phyloP scores from a whole-genome alignment of 2,113 vertebrate genomes.

The Opisthocomus hoazin region DNA sequence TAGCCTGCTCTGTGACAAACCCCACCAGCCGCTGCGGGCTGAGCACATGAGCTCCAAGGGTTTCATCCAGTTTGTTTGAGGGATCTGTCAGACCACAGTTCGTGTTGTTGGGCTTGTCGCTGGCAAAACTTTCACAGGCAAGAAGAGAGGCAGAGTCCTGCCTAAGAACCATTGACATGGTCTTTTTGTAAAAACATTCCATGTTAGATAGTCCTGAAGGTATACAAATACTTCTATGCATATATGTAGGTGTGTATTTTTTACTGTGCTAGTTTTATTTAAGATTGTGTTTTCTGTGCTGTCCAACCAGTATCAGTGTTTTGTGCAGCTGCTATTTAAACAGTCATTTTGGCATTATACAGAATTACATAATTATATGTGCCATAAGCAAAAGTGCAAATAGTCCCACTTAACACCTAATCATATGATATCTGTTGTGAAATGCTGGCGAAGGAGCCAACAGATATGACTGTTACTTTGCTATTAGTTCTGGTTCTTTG shows the following conservation, averaged over 20 bases:
- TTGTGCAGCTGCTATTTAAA: slow-evolving; percentile 39
- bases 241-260: background rate
- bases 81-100: background rate
- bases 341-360: slow-evolving; percentile 31
- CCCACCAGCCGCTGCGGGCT: background rate
- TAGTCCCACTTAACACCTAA: slow-evolving; percentile 63
- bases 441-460: slow-evolving; percentile 7
- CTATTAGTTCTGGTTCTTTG: background rate
- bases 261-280: background rate
- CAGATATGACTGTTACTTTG: slow-evolving; percentile 15
- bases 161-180: background rate
- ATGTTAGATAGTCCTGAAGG: background rate
- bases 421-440: slow-evolving; percentile 52
- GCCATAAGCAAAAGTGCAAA: slow-evolving; percentile 59
- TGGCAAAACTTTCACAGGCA: background rate
- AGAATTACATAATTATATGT: slow-evolving; percentile 57
- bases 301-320: slow-evolving; percentile 11
- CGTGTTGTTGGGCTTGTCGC: too few species aligned
- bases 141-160: background rate
- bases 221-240: background rate
- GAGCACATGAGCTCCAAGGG: background rate
- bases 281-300: slow-evolving; percentile 8
- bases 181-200: background rate
- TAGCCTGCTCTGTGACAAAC: background rate
- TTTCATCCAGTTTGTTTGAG: background rate